phyloP scores from a whole-genome alignment of 2,797 vertebrate genomes.

The Notolepis coatsorum region DNA sequence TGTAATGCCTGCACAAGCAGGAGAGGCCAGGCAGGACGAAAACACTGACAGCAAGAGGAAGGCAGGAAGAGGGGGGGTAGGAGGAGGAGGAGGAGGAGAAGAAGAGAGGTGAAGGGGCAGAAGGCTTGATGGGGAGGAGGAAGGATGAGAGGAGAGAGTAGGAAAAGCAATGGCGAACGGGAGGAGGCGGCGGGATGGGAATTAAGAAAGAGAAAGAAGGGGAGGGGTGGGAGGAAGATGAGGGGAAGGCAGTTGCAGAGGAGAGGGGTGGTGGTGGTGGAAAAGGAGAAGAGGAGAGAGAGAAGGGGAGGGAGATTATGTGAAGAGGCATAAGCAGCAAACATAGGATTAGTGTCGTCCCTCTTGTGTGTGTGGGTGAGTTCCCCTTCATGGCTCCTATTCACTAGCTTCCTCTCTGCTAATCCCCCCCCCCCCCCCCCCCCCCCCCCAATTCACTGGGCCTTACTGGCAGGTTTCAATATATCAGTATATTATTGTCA shows the following conservation, averaged over 20 bases:
- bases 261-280: slow-evolving; percentile 3
- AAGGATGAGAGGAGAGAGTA: not conserved
- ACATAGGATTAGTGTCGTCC: not conserved
- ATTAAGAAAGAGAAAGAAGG: slow-evolving; percentile 1
- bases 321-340: not conserved
- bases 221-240: not conserved
- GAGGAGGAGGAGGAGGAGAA: slow-evolving; percentile 1
- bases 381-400: not conserved
- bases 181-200: slow-evolving; percentile 6
- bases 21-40: no score
- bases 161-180: no score
- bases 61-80: not conserved
- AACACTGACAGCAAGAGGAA: no score
- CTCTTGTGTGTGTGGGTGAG: not conserved
- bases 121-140: no score
- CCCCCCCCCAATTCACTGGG: no score
- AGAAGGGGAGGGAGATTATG: not conserved
- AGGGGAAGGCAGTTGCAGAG: not conserved
- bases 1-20: no score
- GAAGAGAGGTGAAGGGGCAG: slow-evolving; percentile 4
- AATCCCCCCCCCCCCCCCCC: no score
- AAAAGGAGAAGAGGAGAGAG: not conserved
- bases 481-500: no score
- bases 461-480: no score
- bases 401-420: not conserved